Evolutionary conservation across 2,888 invertebrate species (phyloP).

Genomic region (Syritta pipiens): DNA sequence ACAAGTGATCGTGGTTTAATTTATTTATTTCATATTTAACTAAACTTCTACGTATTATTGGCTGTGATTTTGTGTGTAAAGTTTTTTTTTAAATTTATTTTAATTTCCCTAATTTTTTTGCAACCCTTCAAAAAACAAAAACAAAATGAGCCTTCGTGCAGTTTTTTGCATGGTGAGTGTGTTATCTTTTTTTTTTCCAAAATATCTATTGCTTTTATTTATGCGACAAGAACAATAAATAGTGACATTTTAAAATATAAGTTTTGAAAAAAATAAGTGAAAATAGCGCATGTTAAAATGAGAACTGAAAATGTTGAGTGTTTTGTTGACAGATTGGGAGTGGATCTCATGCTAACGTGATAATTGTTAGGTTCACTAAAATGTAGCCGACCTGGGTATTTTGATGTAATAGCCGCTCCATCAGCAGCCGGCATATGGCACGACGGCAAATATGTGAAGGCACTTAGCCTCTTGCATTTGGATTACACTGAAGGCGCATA

Average conservation of each 20-base stretch:
- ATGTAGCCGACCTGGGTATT: conserved; percentile 23
- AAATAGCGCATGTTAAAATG: conserved; percentile 14
- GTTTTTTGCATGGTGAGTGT: conserved; percentile 79
- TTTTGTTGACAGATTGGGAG: conserved; percentile 14
- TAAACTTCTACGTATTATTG: conserved; percentile 72
- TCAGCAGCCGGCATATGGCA: no score
- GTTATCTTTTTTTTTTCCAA: conserved; percentile 10
- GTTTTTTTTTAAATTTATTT: conserved; percentile 71
- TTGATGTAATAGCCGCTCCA: background rate
- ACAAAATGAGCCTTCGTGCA: conserved; percentile 78
- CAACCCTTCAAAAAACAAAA: conserved; percentile 34
- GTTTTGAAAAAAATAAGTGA: background rate
- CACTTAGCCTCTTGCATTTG: conserved; percentile 1
- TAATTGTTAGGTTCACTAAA: conserved; percentile 49
- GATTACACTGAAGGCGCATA: background rate
- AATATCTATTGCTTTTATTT: background rate
- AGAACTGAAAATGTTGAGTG: conserved; percentile 4
- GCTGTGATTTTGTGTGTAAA: conserved; percentile 76
- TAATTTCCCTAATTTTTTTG: conserved; percentile 54
- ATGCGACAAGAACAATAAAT: conserved; percentile 3
- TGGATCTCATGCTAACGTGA: conserved; percentile 40
- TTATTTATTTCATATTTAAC: conserved; percentile 71
- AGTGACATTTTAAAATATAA: conserved; percentile 15
- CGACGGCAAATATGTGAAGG: background rate
- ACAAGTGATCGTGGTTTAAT: conserved; percentile 71